A percentile compares a stretch with the other conserved stretches of the same genome.
These are phyloP conservation scores for Orientallactaga bullata DNA, from an alignment of 2,113 vertebrate genomes.

Conservation along the genomic window DNA sequence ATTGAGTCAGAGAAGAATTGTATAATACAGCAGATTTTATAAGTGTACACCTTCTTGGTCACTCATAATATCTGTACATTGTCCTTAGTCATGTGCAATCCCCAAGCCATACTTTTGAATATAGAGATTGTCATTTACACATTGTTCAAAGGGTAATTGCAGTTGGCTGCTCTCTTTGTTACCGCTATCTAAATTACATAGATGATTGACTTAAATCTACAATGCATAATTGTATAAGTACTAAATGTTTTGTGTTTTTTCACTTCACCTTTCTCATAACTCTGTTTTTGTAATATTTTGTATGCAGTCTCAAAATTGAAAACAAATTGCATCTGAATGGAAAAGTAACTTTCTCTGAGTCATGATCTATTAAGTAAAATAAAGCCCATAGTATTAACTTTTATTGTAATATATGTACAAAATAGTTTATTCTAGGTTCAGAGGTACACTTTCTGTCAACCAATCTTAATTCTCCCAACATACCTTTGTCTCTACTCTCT, in stretches of 20 bases:
- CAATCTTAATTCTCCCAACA: not conserved
- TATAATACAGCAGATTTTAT: not conserved
- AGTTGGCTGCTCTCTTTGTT: not conserved
- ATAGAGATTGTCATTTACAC: not conserved
- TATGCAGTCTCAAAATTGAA: not conserved
- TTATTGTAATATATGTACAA: not conserved
- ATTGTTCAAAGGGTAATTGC: not conserved
- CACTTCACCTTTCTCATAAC: not conserved
- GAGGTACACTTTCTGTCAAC: not conserved
- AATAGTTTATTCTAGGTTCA: not conserved
- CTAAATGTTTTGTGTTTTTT: not conserved
- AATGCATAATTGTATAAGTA: not conserved
- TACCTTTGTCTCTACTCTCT: not conserved
- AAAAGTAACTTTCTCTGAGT: constrained; percentile 19
- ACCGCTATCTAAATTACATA: not conserved
- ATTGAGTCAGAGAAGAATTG: not conserved
- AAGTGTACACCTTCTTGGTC: not conserved
- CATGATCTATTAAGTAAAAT: not conserved
- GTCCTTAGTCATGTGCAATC: not conserved
- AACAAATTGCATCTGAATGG: not conserved
- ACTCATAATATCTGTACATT: not conserved
- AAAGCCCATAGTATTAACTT: not conserved
- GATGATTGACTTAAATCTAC: no score
- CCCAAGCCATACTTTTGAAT: not conserved
- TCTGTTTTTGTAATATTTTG: not conserved